Evolutionary conservation across 2,113 vertebrate species (phyloP).

Genomic region (Varanus salvator): DNA sequence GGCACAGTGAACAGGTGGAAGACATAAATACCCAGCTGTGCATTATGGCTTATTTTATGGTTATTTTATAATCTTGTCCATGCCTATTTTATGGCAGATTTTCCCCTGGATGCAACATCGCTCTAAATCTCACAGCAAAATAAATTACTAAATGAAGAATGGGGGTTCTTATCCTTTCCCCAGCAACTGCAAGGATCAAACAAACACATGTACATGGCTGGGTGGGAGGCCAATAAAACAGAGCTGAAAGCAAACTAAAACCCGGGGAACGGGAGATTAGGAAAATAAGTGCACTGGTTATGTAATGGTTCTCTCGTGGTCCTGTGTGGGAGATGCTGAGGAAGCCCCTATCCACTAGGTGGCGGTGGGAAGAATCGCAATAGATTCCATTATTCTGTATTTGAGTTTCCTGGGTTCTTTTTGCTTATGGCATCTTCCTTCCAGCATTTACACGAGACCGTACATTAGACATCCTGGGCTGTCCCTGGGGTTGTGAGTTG

Average conservation of each 20-base stretch:
- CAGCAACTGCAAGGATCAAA: constrained; percentile 3
- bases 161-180: not conserved
- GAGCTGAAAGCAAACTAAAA: constrained; percentile 44
- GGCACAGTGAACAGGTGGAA: constrained; percentile 68
- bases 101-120: constrained; percentile 56
- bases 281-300: constrained; percentile 21
- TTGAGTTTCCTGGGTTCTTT: constrained; percentile 53
- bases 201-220: not conserved
- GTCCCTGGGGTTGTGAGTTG: constrained; percentile 60
- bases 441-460: constrained; percentile 64
- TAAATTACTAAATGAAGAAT: constrained; percentile 6
- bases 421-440: constrained; percentile 67
- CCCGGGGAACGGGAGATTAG: constrained; percentile 18
- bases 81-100: constrained; percentile 67
- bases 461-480: constrained; percentile 39
- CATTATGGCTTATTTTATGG: constrained; percentile 64
- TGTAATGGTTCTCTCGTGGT: constrained; percentile 26
- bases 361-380: constrained; percentile 71
- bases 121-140: constrained; percentile 74
- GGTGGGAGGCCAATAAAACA: not conserved
- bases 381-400: not conserved
- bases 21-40: constrained; percentile 69
- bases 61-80: constrained; percentile 64
- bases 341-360: constrained; percentile 74
- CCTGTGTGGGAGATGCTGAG: not conserved